A percentile compares a stretch with the other conserved stretches of the same genome.
Conservation (phyloP, 35 echinoderm and acorn worm genomes). For the Lytechinus pictus region DNA sequence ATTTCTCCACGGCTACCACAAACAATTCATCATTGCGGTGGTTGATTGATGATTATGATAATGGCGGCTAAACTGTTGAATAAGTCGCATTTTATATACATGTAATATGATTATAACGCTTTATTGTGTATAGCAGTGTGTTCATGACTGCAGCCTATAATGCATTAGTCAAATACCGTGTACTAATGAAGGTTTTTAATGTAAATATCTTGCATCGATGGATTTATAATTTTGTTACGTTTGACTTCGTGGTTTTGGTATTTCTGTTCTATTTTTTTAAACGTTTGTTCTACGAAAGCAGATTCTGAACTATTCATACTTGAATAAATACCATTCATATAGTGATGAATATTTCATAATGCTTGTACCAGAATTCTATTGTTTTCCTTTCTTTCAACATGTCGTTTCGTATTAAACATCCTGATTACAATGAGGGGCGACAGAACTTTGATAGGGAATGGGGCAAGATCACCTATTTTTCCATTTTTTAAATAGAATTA, state of each 20-base stretch:
- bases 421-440: no score
- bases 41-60: not conserved
- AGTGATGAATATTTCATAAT: not conserved
- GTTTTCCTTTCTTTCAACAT: not conserved
- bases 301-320: not conserved
- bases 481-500: no score
- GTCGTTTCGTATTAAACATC: no score
- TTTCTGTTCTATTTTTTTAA: slow-evolving; percentile 1
- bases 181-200: not conserved
- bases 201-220: not conserved
- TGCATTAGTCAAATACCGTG: not conserved
- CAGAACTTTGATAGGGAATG: no score
- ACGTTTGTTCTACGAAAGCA: slow-evolving; percentile 2
- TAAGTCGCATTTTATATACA: not conserved
- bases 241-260: not conserved
- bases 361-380: not conserved
- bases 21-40: not conserved
- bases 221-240: not conserved
- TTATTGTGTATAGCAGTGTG: not conserved
- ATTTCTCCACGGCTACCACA: not conserved
- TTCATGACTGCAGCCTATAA: not conserved
- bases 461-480: no score
- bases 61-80: not conserved
- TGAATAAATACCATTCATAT: not conserved
- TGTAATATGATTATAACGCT: not conserved